These are phyloP conservation scores for Heliconius congener DNA, from an alignment of 1,140 invertebrate species.

Conservation along the genomic window DNA sequence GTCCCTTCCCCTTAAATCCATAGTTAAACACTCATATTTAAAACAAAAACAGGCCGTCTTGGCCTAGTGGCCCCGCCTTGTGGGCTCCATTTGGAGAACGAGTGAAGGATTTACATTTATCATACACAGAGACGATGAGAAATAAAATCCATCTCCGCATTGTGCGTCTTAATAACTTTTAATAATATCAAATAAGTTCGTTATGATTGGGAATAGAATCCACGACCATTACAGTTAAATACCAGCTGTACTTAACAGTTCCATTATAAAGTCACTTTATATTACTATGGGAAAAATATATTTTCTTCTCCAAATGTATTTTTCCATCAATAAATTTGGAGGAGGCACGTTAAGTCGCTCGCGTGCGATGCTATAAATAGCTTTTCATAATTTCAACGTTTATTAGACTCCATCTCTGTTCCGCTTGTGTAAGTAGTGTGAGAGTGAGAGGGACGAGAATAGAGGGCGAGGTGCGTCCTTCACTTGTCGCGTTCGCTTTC, in stretches of 20 bases:
- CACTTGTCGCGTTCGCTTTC: constrained; percentile 65
- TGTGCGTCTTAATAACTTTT: no score
- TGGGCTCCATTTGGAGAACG: no score
- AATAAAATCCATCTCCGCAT: no score
- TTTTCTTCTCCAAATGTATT: not conserved
- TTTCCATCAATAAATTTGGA: constrained; percentile 48
- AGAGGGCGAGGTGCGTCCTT: constrained; percentile 63
- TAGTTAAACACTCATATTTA: no score
- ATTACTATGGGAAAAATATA: not conserved
- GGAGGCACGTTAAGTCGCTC: constrained; percentile 48
- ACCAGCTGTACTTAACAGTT: no score
- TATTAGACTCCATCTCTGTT: constrained; percentile 51
- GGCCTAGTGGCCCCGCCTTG: no score
- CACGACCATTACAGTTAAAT: not conserved
- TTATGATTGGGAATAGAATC: not conserved
- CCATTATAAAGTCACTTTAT: not conserved
- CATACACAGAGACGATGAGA: no score
- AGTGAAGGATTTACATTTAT: no score
- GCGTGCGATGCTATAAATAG: constrained; percentile 54
- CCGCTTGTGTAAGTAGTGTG: not conserved
- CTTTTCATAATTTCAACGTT: constrained; percentile 6
- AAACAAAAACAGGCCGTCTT: no score
- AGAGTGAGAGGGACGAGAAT: constrained; percentile 41
- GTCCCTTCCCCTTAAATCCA: no score
- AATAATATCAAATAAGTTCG: no score